Evolutionary conservation across 2,888 invertebrate genomes (phyloP).

Genomic region (Chrysina gloriosa): DNA sequence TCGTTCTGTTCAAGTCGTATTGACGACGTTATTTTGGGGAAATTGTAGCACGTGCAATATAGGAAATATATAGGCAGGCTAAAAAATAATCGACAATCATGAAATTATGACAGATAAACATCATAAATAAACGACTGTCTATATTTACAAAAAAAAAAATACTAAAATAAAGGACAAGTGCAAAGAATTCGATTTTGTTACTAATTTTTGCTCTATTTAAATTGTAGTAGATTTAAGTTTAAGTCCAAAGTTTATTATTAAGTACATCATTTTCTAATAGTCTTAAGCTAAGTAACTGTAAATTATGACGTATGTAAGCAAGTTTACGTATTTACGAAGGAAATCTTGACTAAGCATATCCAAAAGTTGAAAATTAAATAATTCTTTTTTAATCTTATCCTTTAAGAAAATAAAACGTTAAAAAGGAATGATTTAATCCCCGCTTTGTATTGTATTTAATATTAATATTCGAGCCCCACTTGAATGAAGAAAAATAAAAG

Average conservation of each 20-base stretch:
- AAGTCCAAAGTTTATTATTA: slow-evolving; percentile 44
- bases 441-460: too few species aligned
- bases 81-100: slow-evolving; percentile 30
- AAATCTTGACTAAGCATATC: slow-evolving; percentile 32
- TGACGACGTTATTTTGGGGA: neutral
- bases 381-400: neutral
- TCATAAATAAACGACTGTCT: slow-evolving; percentile 16
- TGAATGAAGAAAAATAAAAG: too few species aligned
- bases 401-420: neutral
- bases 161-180: too few species aligned
- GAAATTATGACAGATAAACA: slow-evolving; percentile 4
- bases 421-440: too few species aligned
- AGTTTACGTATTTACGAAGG: slow-evolving; percentile 25
- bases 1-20: too few species aligned
- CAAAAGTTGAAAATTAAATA: slow-evolving; percentile 8
- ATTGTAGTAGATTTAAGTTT: slow-evolving; percentile 40
- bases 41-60: slow-evolving; percentile 11
- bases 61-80: slow-evolving; percentile 19
- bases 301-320: slow-evolving; percentile 26
- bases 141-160: slow-evolving; percentile 19
- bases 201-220: too few species aligned
- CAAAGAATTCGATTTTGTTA: too few species aligned
- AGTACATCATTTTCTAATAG: slow-evolving; percentile 37
- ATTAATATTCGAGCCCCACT: too few species aligned
- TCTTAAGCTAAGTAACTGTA: slow-evolving; percentile 38